phyloP scores from a whole-genome alignment of 92 coral and sea anemone genomes.

The Epizoanthus rinbou region DNA sequence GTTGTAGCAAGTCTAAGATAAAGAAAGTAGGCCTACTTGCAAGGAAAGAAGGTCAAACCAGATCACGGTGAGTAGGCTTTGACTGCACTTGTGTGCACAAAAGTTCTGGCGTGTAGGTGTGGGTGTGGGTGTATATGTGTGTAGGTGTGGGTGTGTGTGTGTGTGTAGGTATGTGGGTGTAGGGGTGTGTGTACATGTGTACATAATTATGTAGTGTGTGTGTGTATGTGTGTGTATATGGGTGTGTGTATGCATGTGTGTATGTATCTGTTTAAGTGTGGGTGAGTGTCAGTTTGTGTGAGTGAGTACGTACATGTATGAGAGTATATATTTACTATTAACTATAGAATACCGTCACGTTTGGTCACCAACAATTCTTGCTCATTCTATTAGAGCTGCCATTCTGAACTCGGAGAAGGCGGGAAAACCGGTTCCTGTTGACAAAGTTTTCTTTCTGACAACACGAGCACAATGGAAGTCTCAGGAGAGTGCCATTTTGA shows the following conservation, averaged over 20 bases:
- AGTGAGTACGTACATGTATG: background rate
- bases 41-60: conserved; percentile 35
- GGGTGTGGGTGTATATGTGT: too few relatives aligned
- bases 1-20: conserved; percentile 80
- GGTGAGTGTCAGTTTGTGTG: background rate
- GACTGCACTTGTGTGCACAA: too few relatives aligned
- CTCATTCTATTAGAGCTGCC: background rate
- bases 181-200: too few relatives aligned
- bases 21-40: conserved; percentile 76
- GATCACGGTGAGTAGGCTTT: background rate
- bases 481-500: conserved; percentile 88
- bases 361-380: background rate
- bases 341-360: background rate
- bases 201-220: too few relatives aligned
- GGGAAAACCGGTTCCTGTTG: conserved; percentile 66
- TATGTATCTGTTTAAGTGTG: background rate
- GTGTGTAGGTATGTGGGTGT: background rate
- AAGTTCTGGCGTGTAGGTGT: too few relatives aligned
- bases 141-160: background rate
- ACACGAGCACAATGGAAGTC: conserved; percentile 84
- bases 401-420: conserved; percentile 44
- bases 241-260: background rate
- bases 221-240: too few relatives aligned
- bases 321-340: too few relatives aligned
- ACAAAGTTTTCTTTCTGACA: conserved; percentile 75